These are phyloP conservation scores for Diarsia rubi DNA, from an alignment of 2,888 invertebrate genomes.

Conservation along the genomic window DNA sequence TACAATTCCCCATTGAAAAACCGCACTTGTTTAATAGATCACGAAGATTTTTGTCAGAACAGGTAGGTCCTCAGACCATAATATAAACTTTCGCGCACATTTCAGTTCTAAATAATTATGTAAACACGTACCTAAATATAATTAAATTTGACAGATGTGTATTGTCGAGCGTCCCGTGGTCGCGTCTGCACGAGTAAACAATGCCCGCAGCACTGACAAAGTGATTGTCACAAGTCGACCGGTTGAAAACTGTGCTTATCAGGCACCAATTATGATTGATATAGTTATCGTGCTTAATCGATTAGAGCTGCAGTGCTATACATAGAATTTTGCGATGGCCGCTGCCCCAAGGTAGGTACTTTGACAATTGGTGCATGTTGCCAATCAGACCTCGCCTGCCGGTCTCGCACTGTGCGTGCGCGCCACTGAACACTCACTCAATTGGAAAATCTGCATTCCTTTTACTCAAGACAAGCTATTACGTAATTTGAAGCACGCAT, in stretches of 20 bases:
- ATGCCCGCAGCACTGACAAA: slow-evolving; percentile 76
- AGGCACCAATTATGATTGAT: slow-evolving; percentile 76
- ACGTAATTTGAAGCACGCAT: slow-evolving; percentile 56
- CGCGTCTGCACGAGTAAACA: slow-evolving; percentile 67
- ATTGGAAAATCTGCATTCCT: slow-evolving; percentile 70
- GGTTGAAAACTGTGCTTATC: slow-evolving; percentile 80
- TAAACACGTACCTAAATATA: slow-evolving; percentile 26
- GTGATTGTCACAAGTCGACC: slow-evolving; percentile 73
- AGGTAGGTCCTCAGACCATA: slow-evolving; percentile 22
- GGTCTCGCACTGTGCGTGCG: slow-evolving; percentile 40
- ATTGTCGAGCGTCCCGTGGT: slow-evolving; percentile 36
- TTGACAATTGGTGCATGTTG: slow-evolving; percentile 24
- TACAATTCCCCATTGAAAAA: slow-evolving; percentile 84
- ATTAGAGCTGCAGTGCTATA: slow-evolving; percentile 76
- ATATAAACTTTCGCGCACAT: slow-evolving; percentile 58
- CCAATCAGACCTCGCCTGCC: slow-evolving; percentile 26
- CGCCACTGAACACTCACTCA: slow-evolving; percentile 54
- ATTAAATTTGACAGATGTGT: slow-evolving; percentile 12
- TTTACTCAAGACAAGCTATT: slow-evolving; percentile 64
- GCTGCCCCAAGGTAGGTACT: slow-evolving; percentile 53
- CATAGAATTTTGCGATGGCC: slow-evolving; percentile 51
- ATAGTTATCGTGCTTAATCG: slow-evolving; percentile 73
- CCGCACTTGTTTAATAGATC: slow-evolving; percentile 32
- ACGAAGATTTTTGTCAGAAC: slow-evolving; percentile 10
- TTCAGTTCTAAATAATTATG: slow-evolving; percentile 43